These are phyloP conservation scores for Triplophysa siluroides DNA, from an alignment of 2,113 vertebrate species.

Conservation along the genomic window DNA sequence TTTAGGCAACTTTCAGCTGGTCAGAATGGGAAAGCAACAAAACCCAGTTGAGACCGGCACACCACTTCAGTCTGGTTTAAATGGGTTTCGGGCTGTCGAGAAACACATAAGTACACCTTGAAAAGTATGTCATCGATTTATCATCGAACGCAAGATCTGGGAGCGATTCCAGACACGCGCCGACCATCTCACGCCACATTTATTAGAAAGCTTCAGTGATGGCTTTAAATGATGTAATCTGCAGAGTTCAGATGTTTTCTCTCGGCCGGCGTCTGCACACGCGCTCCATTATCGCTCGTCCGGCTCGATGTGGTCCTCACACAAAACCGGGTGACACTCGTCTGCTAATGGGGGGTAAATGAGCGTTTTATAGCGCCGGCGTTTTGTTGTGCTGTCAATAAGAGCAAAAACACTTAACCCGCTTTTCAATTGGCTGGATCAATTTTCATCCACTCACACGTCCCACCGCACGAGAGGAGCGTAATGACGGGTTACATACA, in stretches of 20 bases:
- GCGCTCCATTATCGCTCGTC: conserved; percentile 70
- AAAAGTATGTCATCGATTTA: not conserved
- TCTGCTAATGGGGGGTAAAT: conserved; percentile 91
- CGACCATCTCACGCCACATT: conserved; percentile 54
- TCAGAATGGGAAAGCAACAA: not conserved
- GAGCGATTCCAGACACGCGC: conserved; percentile 55
- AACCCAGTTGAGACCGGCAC: not conserved
- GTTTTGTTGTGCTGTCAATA: conserved; percentile 86
- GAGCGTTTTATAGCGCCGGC: conserved; percentile 85
- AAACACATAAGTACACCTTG: not conserved
- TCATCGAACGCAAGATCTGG: conserved; percentile 43
- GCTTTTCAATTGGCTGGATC: conserved; percentile 91
- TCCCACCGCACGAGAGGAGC: conserved; percentile 85
- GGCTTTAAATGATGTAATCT: conserved; percentile 63
- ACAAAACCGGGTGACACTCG: conserved; percentile 79
- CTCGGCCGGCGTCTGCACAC: conserved; percentile 55
- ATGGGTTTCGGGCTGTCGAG: not conserved
- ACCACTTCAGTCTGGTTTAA: not conserved
- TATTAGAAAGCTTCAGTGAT: conserved; percentile 59
- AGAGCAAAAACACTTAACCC: conserved; percentile 85
- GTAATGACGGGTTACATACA: conserved; percentile 92
- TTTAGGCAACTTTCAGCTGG: not conserved
- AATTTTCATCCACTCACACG: conserved; percentile 90
- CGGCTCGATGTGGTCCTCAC: conserved; percentile 72
- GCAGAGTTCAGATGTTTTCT: conserved; percentile 61